Evolutionary conservation across 2,113 vertebrate genomes (phyloP).

Genomic region (Halichoeres trimaculatus): DNA sequence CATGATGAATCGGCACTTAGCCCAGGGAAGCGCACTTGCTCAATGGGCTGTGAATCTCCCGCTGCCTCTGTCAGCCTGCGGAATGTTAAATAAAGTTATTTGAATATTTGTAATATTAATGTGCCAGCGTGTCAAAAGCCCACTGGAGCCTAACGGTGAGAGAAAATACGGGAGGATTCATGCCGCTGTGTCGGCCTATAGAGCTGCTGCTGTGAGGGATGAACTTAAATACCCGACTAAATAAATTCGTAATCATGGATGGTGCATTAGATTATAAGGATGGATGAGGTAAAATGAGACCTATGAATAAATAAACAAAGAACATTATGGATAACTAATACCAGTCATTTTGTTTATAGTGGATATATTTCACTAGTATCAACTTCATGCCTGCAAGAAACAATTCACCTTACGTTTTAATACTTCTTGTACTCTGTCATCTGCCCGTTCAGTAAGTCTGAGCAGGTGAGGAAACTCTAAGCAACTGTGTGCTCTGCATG

Average conservation of each 20-base stretch:
- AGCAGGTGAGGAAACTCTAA: neutral
- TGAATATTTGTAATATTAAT: constrained; percentile 87
- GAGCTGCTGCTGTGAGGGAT: constrained; percentile 26
- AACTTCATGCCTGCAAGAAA: neutral
- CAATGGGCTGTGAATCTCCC: constrained; percentile 82
- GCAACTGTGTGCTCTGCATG: no score
- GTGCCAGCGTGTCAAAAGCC: constrained; percentile 75
- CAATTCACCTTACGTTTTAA: neutral
- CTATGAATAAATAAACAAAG: constrained; percentile 13
- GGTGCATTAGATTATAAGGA: constrained; percentile 14
- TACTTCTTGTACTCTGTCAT: neutral
- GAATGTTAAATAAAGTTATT: constrained; percentile 87
- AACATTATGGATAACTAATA: constrained; percentile 13
- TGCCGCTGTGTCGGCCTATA: constrained; percentile 30
- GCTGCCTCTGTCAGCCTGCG: constrained; percentile 74
- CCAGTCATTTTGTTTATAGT: neutral
- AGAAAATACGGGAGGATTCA: constrained; percentile 67
- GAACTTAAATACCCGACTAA: constrained; percentile 33
- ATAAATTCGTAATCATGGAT: constrained; percentile 46
- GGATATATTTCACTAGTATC: neutral
- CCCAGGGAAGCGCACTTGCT: constrained; percentile 77
- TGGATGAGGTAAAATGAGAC: constrained; percentile 11
- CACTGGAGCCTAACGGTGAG: constrained; percentile 65
- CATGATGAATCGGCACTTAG: constrained; percentile 83
- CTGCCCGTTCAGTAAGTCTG: constrained; percentile 3